These are phyloP conservation scores for Anadara kagoshimensis DNA, from an alignment of 1,140 invertebrate genomes.

Conservation along the genomic window DNA sequence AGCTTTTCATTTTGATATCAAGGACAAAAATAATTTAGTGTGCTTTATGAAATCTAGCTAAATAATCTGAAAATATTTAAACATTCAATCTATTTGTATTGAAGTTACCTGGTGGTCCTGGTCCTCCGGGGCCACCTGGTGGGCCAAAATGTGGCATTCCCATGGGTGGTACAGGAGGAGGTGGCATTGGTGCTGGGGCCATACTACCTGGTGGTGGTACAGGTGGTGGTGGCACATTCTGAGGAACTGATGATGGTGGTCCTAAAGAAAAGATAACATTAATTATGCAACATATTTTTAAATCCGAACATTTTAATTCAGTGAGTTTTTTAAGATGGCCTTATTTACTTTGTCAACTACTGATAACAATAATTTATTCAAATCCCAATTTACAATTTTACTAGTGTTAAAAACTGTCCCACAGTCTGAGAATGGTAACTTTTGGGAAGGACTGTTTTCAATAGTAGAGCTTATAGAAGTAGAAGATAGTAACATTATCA, in stretches of 20 bases:
- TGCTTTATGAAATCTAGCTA: no score
- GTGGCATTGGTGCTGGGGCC: slow-evolving; percentile 69
- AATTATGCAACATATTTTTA: not conserved
- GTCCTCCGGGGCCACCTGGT: slow-evolving; percentile 5
- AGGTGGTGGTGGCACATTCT: slow-evolving; percentile 27
- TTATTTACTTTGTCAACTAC: not conserved
- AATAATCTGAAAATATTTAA: no score
- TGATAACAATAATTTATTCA: not conserved
- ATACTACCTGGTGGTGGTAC: slow-evolving; percentile 63
- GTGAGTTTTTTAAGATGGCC: not conserved
- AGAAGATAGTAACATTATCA: no score
- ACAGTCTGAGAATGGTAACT: no score
- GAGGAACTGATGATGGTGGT: slow-evolving; percentile 11
- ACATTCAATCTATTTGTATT: no score
- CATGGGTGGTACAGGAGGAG: slow-evolving; percentile 78
- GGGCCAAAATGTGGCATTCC: slow-evolving; percentile 57
- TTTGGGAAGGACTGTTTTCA: no score
- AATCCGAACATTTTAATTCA: not conserved
- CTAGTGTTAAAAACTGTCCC: not conserved
- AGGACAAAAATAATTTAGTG: no score
- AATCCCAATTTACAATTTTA: not conserved
- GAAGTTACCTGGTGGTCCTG: slow-evolving; percentile 52
- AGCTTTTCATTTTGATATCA: no score
- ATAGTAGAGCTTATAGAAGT: no score
- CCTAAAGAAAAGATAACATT: slow-evolving; percentile 14